These are phyloP conservation scores for Chaetodon trifascialis DNA, from an alignment of 2,113 vertebrate genomes.

Conservation along the genomic window DNA sequence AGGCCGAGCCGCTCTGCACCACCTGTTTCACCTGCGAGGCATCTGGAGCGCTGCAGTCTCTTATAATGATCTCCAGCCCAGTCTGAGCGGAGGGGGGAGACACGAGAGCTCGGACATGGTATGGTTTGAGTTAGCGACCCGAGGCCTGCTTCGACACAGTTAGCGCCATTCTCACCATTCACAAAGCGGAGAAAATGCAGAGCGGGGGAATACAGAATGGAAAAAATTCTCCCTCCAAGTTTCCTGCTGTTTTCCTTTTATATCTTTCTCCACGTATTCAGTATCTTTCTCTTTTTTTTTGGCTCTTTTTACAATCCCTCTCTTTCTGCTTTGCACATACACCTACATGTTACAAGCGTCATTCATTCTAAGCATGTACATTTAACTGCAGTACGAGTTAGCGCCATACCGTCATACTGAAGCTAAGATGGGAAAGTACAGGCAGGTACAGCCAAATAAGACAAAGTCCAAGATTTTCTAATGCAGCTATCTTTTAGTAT, in stretches of 20 bases:
- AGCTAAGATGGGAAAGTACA: background rate
- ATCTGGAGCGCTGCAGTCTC: slow-evolving; percentile 59
- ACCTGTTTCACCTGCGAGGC: slow-evolving; percentile 74
- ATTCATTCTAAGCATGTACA: slow-evolving; percentile 1
- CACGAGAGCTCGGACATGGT: slow-evolving; percentile 47
- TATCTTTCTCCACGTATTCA: slow-evolving; percentile 27
- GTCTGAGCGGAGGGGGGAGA: slow-evolving; percentile 1
- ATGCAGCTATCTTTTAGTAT: background rate
- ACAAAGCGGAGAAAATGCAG: slow-evolving; percentile 47
- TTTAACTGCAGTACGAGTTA: background rate
- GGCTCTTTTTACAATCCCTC: background rate
- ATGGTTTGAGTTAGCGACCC: slow-evolving; percentile 68
- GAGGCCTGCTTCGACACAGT: slow-evolving; percentile 26
- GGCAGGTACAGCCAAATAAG: background rate
- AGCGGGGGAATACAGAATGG: slow-evolving; percentile 27
- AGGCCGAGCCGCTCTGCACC: slow-evolving; percentile 37
- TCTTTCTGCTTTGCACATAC: slow-evolving; percentile 15
- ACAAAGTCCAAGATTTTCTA: background rate
- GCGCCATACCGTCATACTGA: background rate
- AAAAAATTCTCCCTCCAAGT: slow-evolving; percentile 47
- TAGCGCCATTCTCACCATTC: slow-evolving; percentile 42
- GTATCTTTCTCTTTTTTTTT: slow-evolving; percentile 13
- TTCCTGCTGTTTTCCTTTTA: slow-evolving; percentile 57
- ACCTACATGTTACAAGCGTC: background rate
- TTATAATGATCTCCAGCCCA: slow-evolving; percentile 58